Evolutionary conservation across 2,888 invertebrate genomes (phyloP).

Genomic region (Leptinotarsa tumamoca): DNA sequence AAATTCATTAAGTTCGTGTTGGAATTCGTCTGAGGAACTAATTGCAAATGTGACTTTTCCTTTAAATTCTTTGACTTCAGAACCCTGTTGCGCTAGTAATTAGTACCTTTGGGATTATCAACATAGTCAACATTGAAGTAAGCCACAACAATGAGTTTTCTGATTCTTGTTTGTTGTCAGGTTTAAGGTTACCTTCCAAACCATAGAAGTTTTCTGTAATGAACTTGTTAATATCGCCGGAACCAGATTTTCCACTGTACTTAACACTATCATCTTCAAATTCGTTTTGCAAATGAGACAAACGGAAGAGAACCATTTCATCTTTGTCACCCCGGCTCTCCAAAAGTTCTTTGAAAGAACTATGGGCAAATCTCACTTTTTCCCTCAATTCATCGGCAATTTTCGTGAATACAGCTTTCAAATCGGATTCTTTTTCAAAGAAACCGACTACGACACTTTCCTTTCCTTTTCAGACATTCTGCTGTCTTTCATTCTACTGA

Average conservation of each 20-base stretch:
- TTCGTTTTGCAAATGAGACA: conserved; percentile 90
- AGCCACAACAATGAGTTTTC: conserved; percentile 90
- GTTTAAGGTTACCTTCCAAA: conserved; percentile 89
- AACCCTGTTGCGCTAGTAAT: conserved; percentile 98
- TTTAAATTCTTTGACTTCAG: conserved; percentile 76
- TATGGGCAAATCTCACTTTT: conserved; percentile 90
- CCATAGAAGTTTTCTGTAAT: conserved; percentile 89
- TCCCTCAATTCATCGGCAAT: conserved; percentile 92
- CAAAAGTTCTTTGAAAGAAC: conserved; percentile 77
- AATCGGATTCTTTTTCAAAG: conserved; percentile 81
- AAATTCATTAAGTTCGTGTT: conserved; percentile 93
- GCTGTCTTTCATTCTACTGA: conserved; percentile 84
- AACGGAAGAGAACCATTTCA: conserved; percentile 88
- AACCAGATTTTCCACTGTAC: conserved; percentile 79
- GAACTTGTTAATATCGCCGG: conserved; percentile 82
- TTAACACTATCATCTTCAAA: conserved; percentile 85
- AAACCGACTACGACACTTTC: conserved; percentile 88
- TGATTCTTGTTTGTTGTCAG: conserved; percentile 72
- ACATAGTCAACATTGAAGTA: conserved; percentile 96
- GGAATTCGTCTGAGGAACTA: conserved; percentile 93
- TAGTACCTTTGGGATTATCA: conserved; percentile 97
- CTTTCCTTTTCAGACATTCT: conserved; percentile 79
- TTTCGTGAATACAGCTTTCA: conserved; percentile 87
- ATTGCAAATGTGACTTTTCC: conserved; percentile 87
- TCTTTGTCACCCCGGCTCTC: conserved; percentile 84